Base-by-base conservation (phyloP, 2,113 vertebrate genomes). In the Chloebia gouldiae region DNA sequence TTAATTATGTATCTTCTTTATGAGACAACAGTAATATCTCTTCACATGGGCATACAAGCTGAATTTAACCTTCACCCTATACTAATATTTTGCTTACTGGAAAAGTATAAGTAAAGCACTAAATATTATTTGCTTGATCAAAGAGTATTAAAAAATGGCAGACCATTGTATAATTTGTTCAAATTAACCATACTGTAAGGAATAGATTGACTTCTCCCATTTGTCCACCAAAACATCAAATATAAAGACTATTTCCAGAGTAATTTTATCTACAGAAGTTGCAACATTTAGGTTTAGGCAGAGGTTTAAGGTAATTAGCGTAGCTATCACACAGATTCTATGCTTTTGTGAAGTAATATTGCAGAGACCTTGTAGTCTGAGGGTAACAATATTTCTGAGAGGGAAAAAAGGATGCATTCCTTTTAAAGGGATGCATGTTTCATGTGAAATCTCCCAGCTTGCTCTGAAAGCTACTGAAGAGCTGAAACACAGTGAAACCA, bases 1-100 rank as follows among this genome's bases (percentile, higher is more conserved):
- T 92, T 92, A 95, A 68, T 50, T 91, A 81, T 90, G 95, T 90
- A 93, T 85, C 85, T 96, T 93, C 81, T 96, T 86, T 93, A 83
- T 88, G 79, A 93, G 80, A 93, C 85, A 90, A 82, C 37, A 83
- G 71, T 86, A 90, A 77, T 94, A 77, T 70, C 80, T 92, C 51
- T 94, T 79, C 84, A 89, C 18, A 11, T 71, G 56, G 56, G 56
- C 27, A 51, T 77, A 77, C 47, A 83, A 51, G n/a, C 86, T 93
- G 68, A 88, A 90, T 96, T 94, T 93, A 90, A 95, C 85, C 88
- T 95, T 96, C 90, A 83, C 51, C 54, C 15, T 60, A 9, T 40
- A 49, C 57, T 88, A 20, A 9, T 91, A 66, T 75, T 83, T 94
- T 70, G 40, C 39, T 87, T 89, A 23, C 40, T 47, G 51, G 42